Base-by-base conservation (phyloP, 2,113 vertebrate genomes). In the Ailuropoda melanoleuca region DNA sequence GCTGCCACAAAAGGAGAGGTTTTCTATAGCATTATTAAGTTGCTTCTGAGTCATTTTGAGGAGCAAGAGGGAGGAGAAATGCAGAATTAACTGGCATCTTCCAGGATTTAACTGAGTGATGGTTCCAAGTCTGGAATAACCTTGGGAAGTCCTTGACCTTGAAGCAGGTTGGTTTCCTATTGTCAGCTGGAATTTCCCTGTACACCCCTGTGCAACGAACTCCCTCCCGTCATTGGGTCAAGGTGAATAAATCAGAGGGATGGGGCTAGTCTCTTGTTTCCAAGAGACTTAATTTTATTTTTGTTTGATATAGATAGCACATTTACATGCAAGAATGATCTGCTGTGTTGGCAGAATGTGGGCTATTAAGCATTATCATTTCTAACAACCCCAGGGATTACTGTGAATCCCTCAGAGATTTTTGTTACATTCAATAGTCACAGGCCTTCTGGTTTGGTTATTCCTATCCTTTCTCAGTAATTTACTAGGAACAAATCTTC, bases 401-500 rank as follows among this genome's bases (percentile, higher is more conserved):
- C n/a, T 96, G 29, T 84, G 77, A 90, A 93, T 90, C 77, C 43
- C 26, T 85, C 53, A 89, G 58, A 87, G 34, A 84, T 39, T 60
- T 96, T 78, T 90, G 70, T 70, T 96, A 55, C 34, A 70, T 60
- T 58, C 3, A 11, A n/a, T 46, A 68, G 1, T 78, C 58, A 70
- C 46, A 60, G 58, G 68, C 60, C 37, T 87, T 78, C 11, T 66
- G 48, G 31, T 37, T 86, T 66, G 48, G 31, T 37, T 86, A 77
- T 83, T 83, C 83, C 83, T 39, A 84, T 34, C 43, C 12, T 26
- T 31, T 70, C 68, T 96, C 50, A 85, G 56, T 84, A 77, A 84
- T 21, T 90, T 70, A 50, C 85, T 89, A 50, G 50, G 64, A 93
- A 96, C 60, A 11, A 84, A 60, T 66, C 21, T 62, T 78, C 39